Percentiles rank a stretch among this genome's conserved stretches.
Evolutionary conservation across 2,888 invertebrate species (phyloP).

Genomic region (Ischnura elegans): DNA sequence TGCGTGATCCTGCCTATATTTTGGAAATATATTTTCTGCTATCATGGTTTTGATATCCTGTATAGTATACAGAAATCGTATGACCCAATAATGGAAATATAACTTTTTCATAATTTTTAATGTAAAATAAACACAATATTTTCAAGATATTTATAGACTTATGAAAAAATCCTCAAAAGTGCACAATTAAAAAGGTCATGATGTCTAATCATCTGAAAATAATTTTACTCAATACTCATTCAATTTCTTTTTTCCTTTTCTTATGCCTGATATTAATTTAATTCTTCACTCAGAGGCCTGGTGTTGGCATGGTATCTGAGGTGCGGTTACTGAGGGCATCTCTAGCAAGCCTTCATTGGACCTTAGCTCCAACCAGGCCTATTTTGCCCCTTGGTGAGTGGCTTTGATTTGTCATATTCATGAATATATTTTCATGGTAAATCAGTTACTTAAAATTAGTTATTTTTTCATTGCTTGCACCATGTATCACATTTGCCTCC

Average conservation of each 20-base stretch:
- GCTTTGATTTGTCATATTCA: conserved; percentile 67
- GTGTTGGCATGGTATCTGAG: conserved; percentile 77
- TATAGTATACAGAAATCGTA: too few relatives aligned
- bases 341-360: conserved; percentile 83
- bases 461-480: neutral
- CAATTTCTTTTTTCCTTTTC: neutral
- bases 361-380: conserved; percentile 75
- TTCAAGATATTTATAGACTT: too few relatives aligned
- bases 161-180: too few relatives aligned
- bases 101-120: too few relatives aligned
- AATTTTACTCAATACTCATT: neutral
- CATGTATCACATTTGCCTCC: neutral
- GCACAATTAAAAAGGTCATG: too few relatives aligned
- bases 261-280: neutral
- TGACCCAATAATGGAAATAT: too few relatives aligned
- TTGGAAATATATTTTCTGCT: too few relatives aligned
- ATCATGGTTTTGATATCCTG: too few relatives aligned
- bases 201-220: neutral
- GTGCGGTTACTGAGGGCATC: conserved; percentile 82
- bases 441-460: too few relatives aligned
- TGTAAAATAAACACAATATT: too few relatives aligned
- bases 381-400: conserved; percentile 71
- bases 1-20: too few relatives aligned
- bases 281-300: conserved; percentile 46
- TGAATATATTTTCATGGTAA: too few relatives aligned